These are phyloP conservation scores for Stenodera caucasica DNA, from an alignment of 2,888 invertebrate genomes.

Conservation along the genomic window DNA sequence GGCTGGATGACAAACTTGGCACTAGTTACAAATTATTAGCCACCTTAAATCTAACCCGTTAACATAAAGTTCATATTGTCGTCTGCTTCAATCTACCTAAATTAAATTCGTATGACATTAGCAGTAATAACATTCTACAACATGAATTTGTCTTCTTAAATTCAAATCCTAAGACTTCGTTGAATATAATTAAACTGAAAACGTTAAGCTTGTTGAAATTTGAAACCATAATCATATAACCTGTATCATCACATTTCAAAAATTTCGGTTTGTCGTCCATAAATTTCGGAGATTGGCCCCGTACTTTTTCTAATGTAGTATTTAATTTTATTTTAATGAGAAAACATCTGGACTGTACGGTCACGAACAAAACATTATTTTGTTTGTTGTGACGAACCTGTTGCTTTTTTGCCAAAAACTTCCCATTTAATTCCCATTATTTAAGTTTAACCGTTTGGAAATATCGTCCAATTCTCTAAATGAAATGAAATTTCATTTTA, in stretches of 20 bases:
- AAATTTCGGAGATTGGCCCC: too few relatives aligned
- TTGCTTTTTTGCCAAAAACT: too few relatives aligned
- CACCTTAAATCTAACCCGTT: slow-evolving; percentile 15
- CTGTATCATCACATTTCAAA: too few relatives aligned
- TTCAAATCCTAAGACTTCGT: not conserved
- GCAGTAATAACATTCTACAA: slow-evolving; percentile 15
- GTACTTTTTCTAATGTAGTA: too few relatives aligned
- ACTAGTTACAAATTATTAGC: slow-evolving; percentile 26
- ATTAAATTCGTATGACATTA: slow-evolving; percentile 26
- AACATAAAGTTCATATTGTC: slow-evolving; percentile 20
- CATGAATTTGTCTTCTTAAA: not conserved
- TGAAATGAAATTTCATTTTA: too few relatives aligned
- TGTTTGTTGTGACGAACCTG: too few relatives aligned
- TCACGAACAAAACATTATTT: too few relatives aligned
- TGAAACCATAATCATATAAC: not conserved
- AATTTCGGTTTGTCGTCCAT: too few relatives aligned
- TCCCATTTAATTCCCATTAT: too few relatives aligned
- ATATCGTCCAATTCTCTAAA: too few relatives aligned
- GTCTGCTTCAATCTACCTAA: slow-evolving; percentile 14
- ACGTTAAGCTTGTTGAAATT: not conserved
- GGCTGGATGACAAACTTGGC: slow-evolving; percentile 17
- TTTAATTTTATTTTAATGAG: not conserved
- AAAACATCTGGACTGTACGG: not conserved
- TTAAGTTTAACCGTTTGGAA: too few relatives aligned
- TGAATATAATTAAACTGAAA: not conserved